Evolutionary conservation across 2,888 invertebrate species (phyloP), one percentile per base, ranked within the genome.

Genomic region (Acanthosepion pharaonis): DNA sequence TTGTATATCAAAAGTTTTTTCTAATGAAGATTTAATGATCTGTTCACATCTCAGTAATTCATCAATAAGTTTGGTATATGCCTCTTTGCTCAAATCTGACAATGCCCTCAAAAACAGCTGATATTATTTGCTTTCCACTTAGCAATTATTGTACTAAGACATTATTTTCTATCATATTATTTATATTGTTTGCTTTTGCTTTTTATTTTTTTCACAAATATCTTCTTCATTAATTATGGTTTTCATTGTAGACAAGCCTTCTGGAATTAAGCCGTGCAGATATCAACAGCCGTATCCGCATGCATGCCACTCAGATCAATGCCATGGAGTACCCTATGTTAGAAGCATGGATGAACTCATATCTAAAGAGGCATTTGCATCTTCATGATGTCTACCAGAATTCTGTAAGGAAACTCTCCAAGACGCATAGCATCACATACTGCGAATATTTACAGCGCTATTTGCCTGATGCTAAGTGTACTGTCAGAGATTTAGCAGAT

Each of bases 221-320:
- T 49, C 25, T 33, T 91, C 49, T 51, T 49, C 28, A n/a, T 51
- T 93, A 42, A 53, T 15, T 23, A 18, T 92, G 4, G 42, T 94
- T 93, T 91, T 59, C 9, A 94, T 95, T 95, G 18, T 95, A 97
- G 97, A 96, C 97, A 94, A 96, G 96, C 49, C 96, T 97, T 8
- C 95, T 97, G 94, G 96, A 96, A 94, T 96, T 97, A n/a, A 97
- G 97, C 93, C 95, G 96, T 94, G 95, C 95, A n/a, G 96, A 97
- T 94, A 96, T 97, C 92, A 96, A 96, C 94, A 96, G 96, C 42
- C 95, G 97, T 15, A 95, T 97, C 28, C 95, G 96, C 64, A 96
- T 96, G n/a, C 97, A 97, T 93, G 96, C 97, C 6, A 96, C 96
- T 53, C 96, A 97, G 53, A 97, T 97, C 95, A 97, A 97, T 96